Evolutionary conservation across 2,113 vertebrate species (phyloP).

Genomic region (Catagonus wagneri): DNA sequence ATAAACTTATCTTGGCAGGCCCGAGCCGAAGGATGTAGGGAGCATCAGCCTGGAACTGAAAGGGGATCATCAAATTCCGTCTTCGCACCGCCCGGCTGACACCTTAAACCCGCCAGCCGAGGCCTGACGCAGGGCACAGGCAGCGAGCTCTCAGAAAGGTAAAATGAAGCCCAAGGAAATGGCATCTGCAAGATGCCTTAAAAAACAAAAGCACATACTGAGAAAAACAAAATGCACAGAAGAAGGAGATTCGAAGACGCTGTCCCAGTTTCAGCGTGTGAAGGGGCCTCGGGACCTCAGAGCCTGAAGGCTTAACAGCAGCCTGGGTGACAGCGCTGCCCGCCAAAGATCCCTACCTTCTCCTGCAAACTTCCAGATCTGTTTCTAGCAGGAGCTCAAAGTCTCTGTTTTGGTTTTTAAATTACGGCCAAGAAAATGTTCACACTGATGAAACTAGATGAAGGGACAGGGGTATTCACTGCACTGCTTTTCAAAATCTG

Average conservation of each 20-base stretch:
- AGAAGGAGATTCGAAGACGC: not conserved
- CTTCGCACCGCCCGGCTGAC: not conserved
- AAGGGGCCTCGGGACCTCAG: accelerated
- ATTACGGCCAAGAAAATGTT: not conserved
- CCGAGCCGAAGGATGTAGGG: not conserved
- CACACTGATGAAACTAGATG: not conserved
- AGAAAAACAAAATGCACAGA: not conserved
- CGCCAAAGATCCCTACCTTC: not conserved
- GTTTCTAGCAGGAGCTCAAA: not conserved
- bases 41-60: not conserved
- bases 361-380: not conserved
- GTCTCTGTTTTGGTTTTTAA: not conserved
- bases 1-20: not conserved
- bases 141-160: not conserved
- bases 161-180: not conserved
- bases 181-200: not conserved
- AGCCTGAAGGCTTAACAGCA: not conserved
- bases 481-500: not conserved
- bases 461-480: not conserved
- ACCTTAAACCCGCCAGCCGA: not conserved
- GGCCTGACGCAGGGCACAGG: accelerated
- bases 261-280: not conserved
- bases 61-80: not conserved
- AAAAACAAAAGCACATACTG: not conserved
- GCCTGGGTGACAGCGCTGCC: not conserved